Percentiles rank a stretch among this genome's conserved stretches.
These are phyloP conservation scores for Heliothis subflexa DNA, from an alignment of 1,140 invertebrate genomes.

Conservation along the genomic window DNA sequence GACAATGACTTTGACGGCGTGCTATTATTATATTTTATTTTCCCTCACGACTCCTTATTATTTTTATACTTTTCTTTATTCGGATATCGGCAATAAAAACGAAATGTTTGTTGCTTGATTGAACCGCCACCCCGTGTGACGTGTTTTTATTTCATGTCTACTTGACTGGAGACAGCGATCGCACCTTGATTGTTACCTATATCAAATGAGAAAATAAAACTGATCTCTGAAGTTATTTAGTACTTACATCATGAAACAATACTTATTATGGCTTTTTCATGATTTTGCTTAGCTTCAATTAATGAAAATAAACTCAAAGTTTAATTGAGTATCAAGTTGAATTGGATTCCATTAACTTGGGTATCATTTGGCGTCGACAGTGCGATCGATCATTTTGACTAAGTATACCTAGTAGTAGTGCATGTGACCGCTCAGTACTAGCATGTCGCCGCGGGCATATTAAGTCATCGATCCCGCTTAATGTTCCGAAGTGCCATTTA, in stretches of 20 bases:
- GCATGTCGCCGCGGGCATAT: background rate
- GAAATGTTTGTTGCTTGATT: slow-evolving; percentile 81
- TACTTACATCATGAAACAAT: background rate
- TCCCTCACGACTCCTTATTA: slow-evolving; percentile 77
- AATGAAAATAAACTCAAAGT: background rate
- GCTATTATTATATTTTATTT: slow-evolving; percentile 82
- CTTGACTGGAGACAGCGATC: slow-evolving; percentile 6
- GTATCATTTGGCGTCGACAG: background rate
- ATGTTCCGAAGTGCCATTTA: slow-evolving; percentile 25
- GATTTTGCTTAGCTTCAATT: background rate
- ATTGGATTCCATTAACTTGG: background rate
- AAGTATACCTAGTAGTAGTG: background rate
- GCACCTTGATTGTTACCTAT: slow-evolving; percentile 12
- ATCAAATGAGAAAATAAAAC: slow-evolving; percentile 13
- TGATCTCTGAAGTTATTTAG: slow-evolving; percentile 1
- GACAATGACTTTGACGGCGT: slow-evolving; percentile 67
- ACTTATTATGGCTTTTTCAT: background rate
- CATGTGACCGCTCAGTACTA: background rate
- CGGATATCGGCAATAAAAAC: slow-evolving; percentile 79
- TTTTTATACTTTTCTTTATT: slow-evolving; percentile 82
- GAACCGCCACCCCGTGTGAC: slow-evolving; percentile 62
- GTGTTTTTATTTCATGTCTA: slow-evolving; percentile 58
- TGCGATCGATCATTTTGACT: slow-evolving; percentile 19
- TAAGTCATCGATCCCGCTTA: slow-evolving; percentile 39
- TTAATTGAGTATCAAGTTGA: slow-evolving; percentile 13